Evolutionary conservation across 2,888 invertebrate genomes (phyloP).

Genomic region (Hyalella azteca): DNA sequence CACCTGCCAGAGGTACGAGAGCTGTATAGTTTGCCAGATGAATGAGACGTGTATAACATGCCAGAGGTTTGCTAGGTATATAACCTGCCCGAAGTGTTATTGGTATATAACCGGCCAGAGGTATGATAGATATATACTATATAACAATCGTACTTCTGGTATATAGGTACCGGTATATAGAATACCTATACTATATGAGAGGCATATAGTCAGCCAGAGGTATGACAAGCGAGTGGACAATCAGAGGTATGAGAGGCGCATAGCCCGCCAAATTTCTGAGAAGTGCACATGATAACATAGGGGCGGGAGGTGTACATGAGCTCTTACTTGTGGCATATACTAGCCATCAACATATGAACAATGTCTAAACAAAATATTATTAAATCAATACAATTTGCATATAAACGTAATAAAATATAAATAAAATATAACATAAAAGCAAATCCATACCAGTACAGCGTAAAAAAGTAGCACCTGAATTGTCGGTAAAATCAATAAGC

Average conservation of each 20-base stretch:
- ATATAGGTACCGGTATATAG: too few species aligned
- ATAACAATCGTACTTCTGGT: neutral
- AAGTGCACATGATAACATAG: too few species aligned
- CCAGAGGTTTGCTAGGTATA: neutral
- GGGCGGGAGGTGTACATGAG: too few species aligned
- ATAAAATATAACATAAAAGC: neutral
- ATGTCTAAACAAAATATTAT: too few species aligned
- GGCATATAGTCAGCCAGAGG: too few species aligned
- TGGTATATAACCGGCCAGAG: neutral
- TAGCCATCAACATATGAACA: too few species aligned
- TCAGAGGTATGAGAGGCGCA: too few species aligned
- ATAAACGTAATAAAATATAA: neutral
- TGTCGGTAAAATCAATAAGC: neutral
- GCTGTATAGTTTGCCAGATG: neutral
- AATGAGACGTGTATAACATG: neutral
- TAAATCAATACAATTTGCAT: too few species aligned
- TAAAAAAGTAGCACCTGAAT: neutral
- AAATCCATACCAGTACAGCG: neutral
- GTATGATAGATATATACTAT: neutral
- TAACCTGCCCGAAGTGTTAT: neutral
- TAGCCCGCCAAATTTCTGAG: too few species aligned
- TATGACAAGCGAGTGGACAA: too few species aligned
- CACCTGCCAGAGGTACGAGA: neutral
- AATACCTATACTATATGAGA: too few species aligned
- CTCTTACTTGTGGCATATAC: too few species aligned